A percentile compares a stretch with the other conserved stretches of the same genome.
Evolutionary conservation across 2,888 invertebrate species (phyloP).

Genomic region (Cinara cedri): DNA sequence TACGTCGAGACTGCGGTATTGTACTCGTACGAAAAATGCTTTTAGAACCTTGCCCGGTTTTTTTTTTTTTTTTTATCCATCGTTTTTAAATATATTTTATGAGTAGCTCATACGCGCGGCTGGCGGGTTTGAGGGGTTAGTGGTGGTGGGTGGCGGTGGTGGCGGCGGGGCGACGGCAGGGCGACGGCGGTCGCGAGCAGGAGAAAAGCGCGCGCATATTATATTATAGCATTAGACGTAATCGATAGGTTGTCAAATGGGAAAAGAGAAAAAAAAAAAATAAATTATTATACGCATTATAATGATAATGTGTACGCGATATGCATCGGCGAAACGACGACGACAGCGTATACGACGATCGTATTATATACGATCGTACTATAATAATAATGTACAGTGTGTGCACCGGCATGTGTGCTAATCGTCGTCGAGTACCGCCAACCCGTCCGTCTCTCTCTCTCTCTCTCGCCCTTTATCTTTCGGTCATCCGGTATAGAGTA

Average conservation of each 20-base stretch:
- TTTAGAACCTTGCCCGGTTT: neutral
- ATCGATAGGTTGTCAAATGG: conserved; percentile 30
- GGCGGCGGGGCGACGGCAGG: too few relatives aligned
- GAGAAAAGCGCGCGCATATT: neutral
- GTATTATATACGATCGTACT: neutral
- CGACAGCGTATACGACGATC: too few relatives aligned
- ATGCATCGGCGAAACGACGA: conserved; percentile 30
- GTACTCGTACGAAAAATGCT: conserved; percentile 10
- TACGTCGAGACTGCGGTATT: neutral
- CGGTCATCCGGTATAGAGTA: too few relatives aligned
- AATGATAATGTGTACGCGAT: neutral
- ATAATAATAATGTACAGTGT: neutral
- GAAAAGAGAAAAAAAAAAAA: neutral
- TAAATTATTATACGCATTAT: neutral
- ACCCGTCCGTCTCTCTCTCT: too few relatives aligned
- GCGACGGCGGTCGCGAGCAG: neutral
- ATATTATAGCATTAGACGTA: neutral
- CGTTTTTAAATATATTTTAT: too few relatives aligned
- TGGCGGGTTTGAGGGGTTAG: too few relatives aligned
- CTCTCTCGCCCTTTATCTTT: too few relatives aligned
- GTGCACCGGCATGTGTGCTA: neutral
- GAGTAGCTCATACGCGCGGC: too few relatives aligned
- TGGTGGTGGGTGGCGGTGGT: too few relatives aligned
- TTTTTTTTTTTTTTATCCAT: too few relatives aligned
- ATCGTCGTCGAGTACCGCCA: neutral